Percentiles rank a stretch among this genome's conserved stretches.
Conservation (phyloP, 2,797 vertebrate species). For the Cuniculus paca region DNA sequence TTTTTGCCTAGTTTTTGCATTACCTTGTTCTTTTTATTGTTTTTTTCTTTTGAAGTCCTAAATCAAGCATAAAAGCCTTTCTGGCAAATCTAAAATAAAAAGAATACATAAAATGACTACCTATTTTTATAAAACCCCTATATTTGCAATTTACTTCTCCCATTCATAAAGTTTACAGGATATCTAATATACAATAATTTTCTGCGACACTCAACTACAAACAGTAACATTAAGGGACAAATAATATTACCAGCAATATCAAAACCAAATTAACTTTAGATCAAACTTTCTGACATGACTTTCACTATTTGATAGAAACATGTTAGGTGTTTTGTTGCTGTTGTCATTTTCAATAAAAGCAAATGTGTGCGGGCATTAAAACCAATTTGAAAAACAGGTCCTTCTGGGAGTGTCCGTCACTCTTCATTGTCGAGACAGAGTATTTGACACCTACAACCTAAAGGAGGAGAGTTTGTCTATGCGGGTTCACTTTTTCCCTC, state of each 20-base stretch:
- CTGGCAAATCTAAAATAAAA: neutral
- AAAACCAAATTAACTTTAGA: constrained; percentile 14
- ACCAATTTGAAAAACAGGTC: neutral
- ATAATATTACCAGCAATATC: neutral
- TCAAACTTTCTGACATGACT: neutral
- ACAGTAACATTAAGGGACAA: neutral
- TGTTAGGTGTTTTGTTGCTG: neutral
- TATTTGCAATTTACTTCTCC: constrained; percentile 10
- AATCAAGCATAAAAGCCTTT: neutral
- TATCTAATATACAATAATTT: neutral
- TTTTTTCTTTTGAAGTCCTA: constrained; percentile 60
- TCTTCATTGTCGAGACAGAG: too few species aligned
- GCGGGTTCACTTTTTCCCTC: too few species aligned
- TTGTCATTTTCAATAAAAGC: neutral
- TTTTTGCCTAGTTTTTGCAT: constrained; percentile 72
- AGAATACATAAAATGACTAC: constrained; percentile 7
- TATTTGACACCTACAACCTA: too few species aligned
- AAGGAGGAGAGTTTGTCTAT: too few species aligned
- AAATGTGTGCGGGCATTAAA: neutral
- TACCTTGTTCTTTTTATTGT: constrained; percentile 86
- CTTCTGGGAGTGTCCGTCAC: too few species aligned
- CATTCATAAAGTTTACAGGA: neutral
- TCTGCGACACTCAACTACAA: neutral
- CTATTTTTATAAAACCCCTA: constrained; percentile 18
- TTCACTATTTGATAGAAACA: neutral